Percentiles rank a stretch among this genome's conserved stretches.
Evolutionary conservation across 1,140 invertebrate genomes (phyloP).

Genomic region (Neodiprion pinetum): DNA sequence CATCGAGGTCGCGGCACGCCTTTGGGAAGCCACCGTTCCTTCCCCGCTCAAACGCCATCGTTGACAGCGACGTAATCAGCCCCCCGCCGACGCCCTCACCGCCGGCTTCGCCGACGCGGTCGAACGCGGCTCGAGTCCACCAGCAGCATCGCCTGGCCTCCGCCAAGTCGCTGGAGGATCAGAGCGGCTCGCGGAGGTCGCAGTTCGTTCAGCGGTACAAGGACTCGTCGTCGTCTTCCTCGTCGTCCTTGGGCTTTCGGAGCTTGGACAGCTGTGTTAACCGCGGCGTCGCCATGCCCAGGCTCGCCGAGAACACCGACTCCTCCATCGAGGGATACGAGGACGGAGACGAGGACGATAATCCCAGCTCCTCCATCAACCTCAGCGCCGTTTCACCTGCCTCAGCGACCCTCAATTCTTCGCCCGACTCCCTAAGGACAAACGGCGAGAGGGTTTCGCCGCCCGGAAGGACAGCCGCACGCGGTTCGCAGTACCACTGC

Average conservation of each 20-base stretch:
- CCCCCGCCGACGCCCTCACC: slow-evolving; percentile 58
- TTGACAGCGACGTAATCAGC: slow-evolving; percentile 64
- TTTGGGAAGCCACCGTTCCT: slow-evolving; percentile 62
- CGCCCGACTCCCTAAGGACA: slow-evolving; percentile 45
- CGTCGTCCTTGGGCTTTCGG: slow-evolving; percentile 65
- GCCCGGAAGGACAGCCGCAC: slow-evolving; percentile 23
- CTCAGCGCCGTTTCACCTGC: slow-evolving; percentile 43
- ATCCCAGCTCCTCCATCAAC: slow-evolving; percentile 59
- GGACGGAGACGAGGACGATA: slow-evolving; percentile 66
- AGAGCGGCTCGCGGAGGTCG: slow-evolving; percentile 52
- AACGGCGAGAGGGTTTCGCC: slow-evolving; percentile 57
- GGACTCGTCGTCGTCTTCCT: slow-evolving; percentile 66
- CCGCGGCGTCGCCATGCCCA: slow-evolving; percentile 58
- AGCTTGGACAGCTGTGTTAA: slow-evolving; percentile 65
- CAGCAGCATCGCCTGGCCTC: slow-evolving; percentile 59
- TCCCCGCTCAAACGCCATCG: slow-evolving; percentile 65
- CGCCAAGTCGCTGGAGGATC: slow-evolving; percentile 66
- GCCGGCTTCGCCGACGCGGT: slow-evolving; percentile 38
- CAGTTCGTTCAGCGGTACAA: slow-evolving; percentile 63
- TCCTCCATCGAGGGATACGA: slow-evolving; percentile 66
- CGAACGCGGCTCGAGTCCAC: slow-evolving; percentile 29
- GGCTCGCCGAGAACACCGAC: slow-evolving; percentile 65
- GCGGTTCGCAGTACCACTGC: slow-evolving; percentile 43
- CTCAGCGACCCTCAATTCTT: slow-evolving; percentile 42
- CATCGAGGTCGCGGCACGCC: slow-evolving; percentile 38